Evolutionary conservation across 2,113 vertebrate genomes (phyloP).

Genomic region (Malurus melanocephalus): DNA sequence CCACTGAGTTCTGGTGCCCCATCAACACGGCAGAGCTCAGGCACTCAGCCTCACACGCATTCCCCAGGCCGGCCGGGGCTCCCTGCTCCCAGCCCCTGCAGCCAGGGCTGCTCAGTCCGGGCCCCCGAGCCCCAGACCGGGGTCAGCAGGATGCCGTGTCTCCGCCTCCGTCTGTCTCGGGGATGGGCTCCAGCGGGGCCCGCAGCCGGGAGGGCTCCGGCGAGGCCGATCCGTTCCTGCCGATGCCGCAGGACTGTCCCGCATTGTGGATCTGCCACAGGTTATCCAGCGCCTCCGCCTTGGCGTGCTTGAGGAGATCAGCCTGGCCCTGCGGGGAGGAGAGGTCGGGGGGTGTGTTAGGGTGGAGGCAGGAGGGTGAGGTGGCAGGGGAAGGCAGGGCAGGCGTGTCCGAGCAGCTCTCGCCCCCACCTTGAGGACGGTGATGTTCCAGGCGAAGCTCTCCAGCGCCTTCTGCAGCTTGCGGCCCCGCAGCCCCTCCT

Average conservation of each 20-base stretch:
- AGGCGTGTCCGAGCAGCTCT: fast-evolving
- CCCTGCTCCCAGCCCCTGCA: fast-evolving
- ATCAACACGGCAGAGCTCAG: fast-evolving
- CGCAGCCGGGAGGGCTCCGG: conserved; percentile 48
- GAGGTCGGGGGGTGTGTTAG: fast-evolving
- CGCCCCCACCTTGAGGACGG: conserved; percentile 62
- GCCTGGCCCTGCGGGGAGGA: conserved; percentile 80
- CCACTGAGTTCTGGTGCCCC: too few relatives aligned
- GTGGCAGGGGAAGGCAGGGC: not conserved
- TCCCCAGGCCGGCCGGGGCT: not conserved
- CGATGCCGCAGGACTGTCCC: conserved; percentile 86
- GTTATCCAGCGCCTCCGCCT: conserved; percentile 84
- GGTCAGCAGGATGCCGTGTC: conserved; percentile 76
- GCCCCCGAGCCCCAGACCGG: not conserved
- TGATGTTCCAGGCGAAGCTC: conserved; percentile 89
- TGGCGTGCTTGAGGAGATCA: conserved; percentile 88
- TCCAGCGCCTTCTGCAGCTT: conserved; percentile 87
- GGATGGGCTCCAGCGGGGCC: conserved; percentile 66
- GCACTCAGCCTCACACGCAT: not conserved
- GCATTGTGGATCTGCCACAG: conserved; percentile 90
- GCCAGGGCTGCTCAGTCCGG: not conserved
- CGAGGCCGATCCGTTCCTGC: conserved; percentile 79
- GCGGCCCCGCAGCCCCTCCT: conserved; percentile 86
- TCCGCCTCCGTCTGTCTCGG: conserved; percentile 69
- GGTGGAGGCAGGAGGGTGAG: not conserved